Evolutionary conservation across 23 tunicate species (phyloP).

Genomic region (Styela clava): DNA sequence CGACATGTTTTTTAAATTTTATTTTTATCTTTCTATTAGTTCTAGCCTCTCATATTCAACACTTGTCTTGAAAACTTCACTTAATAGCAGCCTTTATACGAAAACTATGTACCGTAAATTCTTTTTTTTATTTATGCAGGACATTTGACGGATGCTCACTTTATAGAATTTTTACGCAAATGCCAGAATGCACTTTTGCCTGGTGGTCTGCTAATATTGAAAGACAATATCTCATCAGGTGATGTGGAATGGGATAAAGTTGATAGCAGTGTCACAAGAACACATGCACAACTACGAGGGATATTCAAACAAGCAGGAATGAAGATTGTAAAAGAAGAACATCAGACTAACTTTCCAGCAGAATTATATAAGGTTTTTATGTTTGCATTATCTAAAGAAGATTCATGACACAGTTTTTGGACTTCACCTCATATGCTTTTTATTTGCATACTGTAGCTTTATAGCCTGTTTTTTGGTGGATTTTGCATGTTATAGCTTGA

Average conservation of each 20-base stretch:
- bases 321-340: constrained; percentile 37
- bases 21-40: no score
- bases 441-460: no score
- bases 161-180: constrained; percentile 51
- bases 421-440: no score
- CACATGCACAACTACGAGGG: constrained; percentile 16
- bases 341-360: constrained; percentile 63
- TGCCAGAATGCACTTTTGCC: constrained; percentile 34
- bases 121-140: constrained; percentile 36
- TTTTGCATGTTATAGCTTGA: no score
- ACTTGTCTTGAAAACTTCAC: no score
- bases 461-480: no score
- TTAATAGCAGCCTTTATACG: no score
- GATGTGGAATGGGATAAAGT: constrained; percentile 62
- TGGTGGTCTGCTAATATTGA: constrained; percentile 72
- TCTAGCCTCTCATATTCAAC: no score
- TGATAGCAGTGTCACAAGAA: constrained; percentile 90
- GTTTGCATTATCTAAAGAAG: background rate
- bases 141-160: constrained; percentile 84
- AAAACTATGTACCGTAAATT: no score
- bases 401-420: background rate
- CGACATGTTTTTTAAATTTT: no score
- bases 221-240: constrained; percentile 61
- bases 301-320: constrained; percentile 44
- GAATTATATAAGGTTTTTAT: constrained; percentile 47